Conservation (phyloP, 1,140 invertebrate genomes). For the Drosophila kanapiae region DNA sequence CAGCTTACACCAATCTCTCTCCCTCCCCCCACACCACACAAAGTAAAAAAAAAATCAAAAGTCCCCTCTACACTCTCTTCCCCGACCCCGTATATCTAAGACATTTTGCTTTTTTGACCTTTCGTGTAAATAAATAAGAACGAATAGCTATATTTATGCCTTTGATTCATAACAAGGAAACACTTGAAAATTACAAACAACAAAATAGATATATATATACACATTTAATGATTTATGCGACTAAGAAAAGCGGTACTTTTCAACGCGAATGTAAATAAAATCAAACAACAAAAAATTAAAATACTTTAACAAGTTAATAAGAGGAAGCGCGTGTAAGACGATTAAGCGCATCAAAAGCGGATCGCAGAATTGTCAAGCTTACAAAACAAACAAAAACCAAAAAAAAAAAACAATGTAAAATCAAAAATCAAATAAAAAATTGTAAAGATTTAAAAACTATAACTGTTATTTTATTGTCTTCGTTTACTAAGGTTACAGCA, state of each 20-base stretch:
- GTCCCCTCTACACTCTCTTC: constrained; percentile 14
- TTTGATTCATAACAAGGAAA: constrained; percentile 62
- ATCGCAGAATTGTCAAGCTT: constrained; percentile 67
- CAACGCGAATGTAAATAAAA: constrained; percentile 68
- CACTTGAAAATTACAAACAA: constrained; percentile 44
- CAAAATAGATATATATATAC: constrained; percentile 36
- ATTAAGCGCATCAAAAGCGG: constrained; percentile 49
- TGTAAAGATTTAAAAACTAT: constrained; percentile 60
- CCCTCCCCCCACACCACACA: background rate
- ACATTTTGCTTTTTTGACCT: constrained; percentile 55
- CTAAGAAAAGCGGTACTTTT: constrained; percentile 21
- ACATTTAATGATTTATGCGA: constrained; percentile 49
- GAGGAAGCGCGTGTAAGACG: constrained; percentile 48
- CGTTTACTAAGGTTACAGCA: background rate
- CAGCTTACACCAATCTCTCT: constrained; percentile 37
- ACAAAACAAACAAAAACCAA: constrained; percentile 56
- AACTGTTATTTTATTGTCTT: background rate
- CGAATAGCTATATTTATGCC: constrained; percentile 74
- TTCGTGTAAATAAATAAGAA: constrained; percentile 63
- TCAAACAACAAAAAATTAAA: constrained; percentile 38
- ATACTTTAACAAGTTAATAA: constrained; percentile 63
- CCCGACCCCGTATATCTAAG: constrained; percentile 29
- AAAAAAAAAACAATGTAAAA: constrained; percentile 72
- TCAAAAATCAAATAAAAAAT: constrained; percentile 77
- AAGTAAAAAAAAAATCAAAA: constrained; percentile 9